A percentile compares a stretch with the other conserved stretches of the same genome.
These are phyloP conservation scores for Nanger granti DNA, from an alignment of 2,113 vertebrate species.

Conservation along the genomic window DNA sequence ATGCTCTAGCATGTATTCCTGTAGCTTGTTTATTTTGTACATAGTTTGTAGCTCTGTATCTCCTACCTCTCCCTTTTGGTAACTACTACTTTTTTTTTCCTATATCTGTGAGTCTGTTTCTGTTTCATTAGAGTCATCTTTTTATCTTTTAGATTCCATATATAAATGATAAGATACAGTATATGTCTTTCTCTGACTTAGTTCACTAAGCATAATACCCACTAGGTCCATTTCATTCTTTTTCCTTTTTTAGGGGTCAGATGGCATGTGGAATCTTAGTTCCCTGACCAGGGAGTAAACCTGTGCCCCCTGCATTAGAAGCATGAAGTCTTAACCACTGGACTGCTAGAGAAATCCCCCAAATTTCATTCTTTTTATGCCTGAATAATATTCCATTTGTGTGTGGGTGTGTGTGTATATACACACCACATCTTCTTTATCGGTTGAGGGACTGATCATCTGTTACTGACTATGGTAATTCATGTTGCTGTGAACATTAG, in stretches of 20 bases:
- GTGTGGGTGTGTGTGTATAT: neutral
- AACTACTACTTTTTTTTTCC: neutral
- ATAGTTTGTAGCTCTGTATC: neutral
- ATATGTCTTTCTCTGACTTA: neutral
- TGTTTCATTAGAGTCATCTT: neutral
- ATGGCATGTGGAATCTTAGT: neutral
- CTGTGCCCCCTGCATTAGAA: neutral
- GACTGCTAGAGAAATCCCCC: neutral
- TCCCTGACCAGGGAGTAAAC: neutral
- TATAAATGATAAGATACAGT: neutral
- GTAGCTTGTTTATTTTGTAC: neutral
- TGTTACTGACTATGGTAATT: neutral
- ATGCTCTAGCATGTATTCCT: neutral
- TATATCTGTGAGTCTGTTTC: neutral
- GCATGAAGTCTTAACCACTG: neutral
- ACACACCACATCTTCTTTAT: neutral
- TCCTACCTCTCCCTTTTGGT: neutral
- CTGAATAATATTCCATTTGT: neutral
- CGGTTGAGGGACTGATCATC: neutral
- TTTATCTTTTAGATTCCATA: neutral
- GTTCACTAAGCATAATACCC: neutral
- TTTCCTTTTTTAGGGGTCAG: neutral
- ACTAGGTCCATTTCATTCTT: neutral
- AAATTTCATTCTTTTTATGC: neutral
- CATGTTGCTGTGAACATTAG: neutral